Conservation (phyloP, 2,797 vertebrate species). For the Phalanger gymnotis region DNA sequence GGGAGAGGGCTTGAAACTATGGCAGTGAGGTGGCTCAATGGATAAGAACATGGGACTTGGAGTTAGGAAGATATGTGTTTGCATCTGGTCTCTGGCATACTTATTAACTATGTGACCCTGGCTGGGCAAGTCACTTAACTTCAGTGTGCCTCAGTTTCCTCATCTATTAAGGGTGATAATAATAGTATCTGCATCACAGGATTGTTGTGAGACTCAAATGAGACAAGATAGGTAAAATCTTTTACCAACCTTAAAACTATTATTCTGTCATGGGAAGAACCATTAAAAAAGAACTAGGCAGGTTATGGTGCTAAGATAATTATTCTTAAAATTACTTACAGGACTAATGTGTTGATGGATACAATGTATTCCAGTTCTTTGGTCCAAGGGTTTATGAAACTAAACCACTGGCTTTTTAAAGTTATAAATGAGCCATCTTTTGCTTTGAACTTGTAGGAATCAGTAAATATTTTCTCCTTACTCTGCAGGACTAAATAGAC, state of each 20-base stretch:
- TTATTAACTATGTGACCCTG: neutral
- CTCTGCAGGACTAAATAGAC: slow-evolving; percentile 91
- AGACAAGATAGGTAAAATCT: neutral
- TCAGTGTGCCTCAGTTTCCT: neutral
- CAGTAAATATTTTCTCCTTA: slow-evolving; percentile 96
- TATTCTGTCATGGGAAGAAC: neutral
- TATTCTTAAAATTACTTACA: slow-evolving; percentile 88
- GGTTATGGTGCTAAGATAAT: neutral
- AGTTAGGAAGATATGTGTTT: neutral
- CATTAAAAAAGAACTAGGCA: neutral
- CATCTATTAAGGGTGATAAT: neutral
- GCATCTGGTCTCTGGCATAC: neutral
- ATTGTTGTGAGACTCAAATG: neutral
- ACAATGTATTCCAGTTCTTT: slow-evolving; percentile 99
- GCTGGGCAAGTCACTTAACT: neutral
- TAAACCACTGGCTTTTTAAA: slow-evolving; percentile 97
- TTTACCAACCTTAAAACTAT: neutral
- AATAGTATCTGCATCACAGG: neutral
- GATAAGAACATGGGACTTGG: neutral
- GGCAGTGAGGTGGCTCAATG: neutral
- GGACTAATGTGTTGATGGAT: slow-evolving; percentile 95
- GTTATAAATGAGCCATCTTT: slow-evolving; percentile 95
- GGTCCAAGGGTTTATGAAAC: slow-evolving; percentile 99
- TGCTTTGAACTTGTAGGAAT: slow-evolving; percentile 95
- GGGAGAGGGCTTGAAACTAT: neutral